Percentiles rank a stretch among this genome's conserved stretches.
phyloP scores from a whole-genome alignment of 2,113 vertebrate genomes.

The Antennarius striatus region DNA sequence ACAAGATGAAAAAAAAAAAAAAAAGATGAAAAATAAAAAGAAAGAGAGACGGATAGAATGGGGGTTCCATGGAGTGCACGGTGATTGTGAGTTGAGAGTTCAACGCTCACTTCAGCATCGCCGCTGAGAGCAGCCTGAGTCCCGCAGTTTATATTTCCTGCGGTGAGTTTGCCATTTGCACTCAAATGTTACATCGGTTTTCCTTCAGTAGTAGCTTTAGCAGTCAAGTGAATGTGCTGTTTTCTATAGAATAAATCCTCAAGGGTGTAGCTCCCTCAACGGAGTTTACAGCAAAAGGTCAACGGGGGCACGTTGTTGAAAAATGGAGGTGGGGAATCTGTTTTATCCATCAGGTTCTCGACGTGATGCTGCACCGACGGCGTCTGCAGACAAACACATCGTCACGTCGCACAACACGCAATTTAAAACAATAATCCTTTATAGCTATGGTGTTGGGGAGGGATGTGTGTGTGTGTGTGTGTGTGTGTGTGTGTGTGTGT shows the following conservation, averaged over 20 bases:
- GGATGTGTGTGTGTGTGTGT: background rate
- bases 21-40: too few species aligned
- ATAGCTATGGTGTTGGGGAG: too few species aligned
- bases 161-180: conserved; percentile 62
- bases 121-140: conserved; percentile 25
- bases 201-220: conserved; percentile 38
- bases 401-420: too few species aligned
- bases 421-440: too few species aligned
- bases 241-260: conserved; percentile 46
- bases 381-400: too few species aligned
- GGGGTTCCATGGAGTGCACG: background rate
- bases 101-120: conserved; percentile 47
- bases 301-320: conserved; percentile 2
- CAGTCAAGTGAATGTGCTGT: conserved; percentile 43
- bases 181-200: conserved; percentile 64
- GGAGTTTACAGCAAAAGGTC: conserved; percentile 15
- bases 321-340: conserved; percentile 7
- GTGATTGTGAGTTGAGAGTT: conserved; percentile 45
- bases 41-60: background rate
- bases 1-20: background rate
- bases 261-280: conserved; percentile 8
- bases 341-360: conserved; percentile 22
- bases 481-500: background rate
- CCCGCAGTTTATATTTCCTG: conserved; percentile 57
- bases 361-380: background rate